A percentile compares a stretch with the other conserved stretches of the same genome.
Conservation (phyloP, 2,888 invertebrate species). For the Catocala sponsa region DNA sequence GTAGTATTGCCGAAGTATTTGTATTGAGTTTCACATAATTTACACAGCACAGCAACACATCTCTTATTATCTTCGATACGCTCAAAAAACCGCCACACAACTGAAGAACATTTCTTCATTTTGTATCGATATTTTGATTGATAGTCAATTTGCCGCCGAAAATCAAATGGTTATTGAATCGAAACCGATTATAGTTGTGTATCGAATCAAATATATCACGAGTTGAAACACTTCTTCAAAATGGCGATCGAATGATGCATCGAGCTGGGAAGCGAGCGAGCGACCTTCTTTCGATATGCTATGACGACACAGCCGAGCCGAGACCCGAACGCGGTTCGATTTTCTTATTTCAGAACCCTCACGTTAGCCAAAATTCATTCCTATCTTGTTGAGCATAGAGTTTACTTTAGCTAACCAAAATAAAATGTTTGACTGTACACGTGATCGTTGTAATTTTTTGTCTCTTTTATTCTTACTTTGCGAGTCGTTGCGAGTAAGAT, state of each 20-base stretch:
- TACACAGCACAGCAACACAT: slow-evolving; percentile 79
- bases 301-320: slow-evolving; percentile 35
- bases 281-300: slow-evolving; percentile 64
- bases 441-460: slow-evolving; percentile 17
- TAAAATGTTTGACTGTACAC: slow-evolving; percentile 16
- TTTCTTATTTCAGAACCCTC: neutral
- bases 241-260: slow-evolving; percentile 73
- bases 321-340: slow-evolving; percentile 19
- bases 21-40: slow-evolving; percentile 81
- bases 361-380: slow-evolving; percentile 7
- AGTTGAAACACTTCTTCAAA: slow-evolving; percentile 59
- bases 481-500: too few relatives aligned
- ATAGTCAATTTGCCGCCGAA: slow-evolving; percentile 71
- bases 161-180: slow-evolving; percentile 60
- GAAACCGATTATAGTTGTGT: slow-evolving; percentile 67
- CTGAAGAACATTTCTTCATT: slow-evolving; percentile 81
- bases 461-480: slow-evolving; percentile 22
- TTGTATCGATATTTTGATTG: slow-evolving; percentile 61
- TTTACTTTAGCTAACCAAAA: neutral
- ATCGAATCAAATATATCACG: slow-evolving; percentile 77
- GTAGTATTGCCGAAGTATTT: slow-evolving; percentile 85
- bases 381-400: accelerated
- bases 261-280: slow-evolving; percentile 57
- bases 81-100: slow-evolving; percentile 83
- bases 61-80: slow-evolving; percentile 73